A percentile compares a stretch with the other conserved stretches of the same genome.
Evolutionary conservation across 2,113 vertebrate species (phyloP).

Genomic region (Prionailurus viverrinus): DNA sequence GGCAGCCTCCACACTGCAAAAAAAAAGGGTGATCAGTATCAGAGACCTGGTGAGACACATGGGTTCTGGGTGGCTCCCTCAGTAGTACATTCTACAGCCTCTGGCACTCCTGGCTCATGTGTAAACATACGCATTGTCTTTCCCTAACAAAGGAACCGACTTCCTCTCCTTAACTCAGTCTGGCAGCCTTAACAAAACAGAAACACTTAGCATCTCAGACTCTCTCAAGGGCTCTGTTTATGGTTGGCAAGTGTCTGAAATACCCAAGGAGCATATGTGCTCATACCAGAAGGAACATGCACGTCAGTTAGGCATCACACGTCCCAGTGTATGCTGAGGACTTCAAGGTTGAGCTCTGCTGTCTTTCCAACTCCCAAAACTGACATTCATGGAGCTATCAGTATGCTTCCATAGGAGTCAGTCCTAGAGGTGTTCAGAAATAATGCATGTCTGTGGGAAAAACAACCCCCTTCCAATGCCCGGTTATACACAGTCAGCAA

Average conservation of each 20-base stretch:
- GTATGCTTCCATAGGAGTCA: neutral
- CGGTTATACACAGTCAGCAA: neutral
- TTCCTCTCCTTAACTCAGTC: neutral
- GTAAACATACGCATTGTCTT: neutral
- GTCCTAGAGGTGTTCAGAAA: neutral
- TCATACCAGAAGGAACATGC: neutral
- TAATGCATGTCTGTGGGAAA: neutral
- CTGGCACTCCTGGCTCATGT: neutral
- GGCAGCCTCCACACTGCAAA: slow-evolving; percentile 94
- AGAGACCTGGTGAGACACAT: slow-evolving; percentile 60
- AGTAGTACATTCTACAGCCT: slow-evolving; percentile 44
- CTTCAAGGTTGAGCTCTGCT: neutral
- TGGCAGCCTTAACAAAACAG: slow-evolving; percentile 65
- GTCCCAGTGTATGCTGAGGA: neutral
- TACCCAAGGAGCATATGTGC: neutral
- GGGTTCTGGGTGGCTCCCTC: neutral
- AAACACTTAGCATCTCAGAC: slow-evolving; percentile 60
- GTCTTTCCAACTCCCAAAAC: neutral
- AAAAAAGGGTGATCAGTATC: slow-evolving; percentile 57
- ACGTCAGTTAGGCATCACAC: too few relatives aligned
- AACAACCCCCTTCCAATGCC: neutral
- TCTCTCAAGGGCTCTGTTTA: slow-evolving; percentile 58
- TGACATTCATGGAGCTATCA: neutral
- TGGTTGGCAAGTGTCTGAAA: slow-evolving; percentile 54
- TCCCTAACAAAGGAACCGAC: neutral